Percentiles rank a stretch among this genome's conserved stretches.
Conservation (phyloP, 2,888 invertebrate genomes). For the Celastrina argiolus region DNA sequence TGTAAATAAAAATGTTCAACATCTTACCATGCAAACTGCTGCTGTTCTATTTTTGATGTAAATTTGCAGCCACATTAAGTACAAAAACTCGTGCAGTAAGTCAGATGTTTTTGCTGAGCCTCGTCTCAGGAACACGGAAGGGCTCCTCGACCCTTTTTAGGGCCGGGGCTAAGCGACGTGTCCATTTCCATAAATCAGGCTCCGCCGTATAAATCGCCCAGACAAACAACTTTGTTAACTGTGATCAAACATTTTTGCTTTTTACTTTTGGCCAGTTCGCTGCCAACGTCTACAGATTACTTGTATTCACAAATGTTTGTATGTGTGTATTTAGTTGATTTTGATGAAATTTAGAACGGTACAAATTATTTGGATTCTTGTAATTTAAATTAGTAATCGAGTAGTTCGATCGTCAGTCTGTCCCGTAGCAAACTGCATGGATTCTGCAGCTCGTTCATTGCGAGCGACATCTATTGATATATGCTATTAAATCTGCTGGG, state of each 20-base stretch:
- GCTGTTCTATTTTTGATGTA: neutral
- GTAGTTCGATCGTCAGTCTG: no score
- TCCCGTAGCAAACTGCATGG: no score
- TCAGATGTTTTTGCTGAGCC: constrained; percentile 17
- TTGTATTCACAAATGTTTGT: no score
- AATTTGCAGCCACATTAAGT: neutral
- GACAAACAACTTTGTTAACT: constrained; percentile 36
- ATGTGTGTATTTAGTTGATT: no score
- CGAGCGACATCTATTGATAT: no score
- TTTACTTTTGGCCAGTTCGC: neutral
- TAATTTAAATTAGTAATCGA: no score
- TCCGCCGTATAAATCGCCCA: constrained; percentile 30
- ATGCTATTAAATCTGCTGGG: no score
- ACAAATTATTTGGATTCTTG: no score
- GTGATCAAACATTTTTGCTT: constrained; percentile 24
- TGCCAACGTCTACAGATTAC: no score
- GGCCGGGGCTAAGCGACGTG: constrained; percentile 27
- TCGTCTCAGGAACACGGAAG: constrained; percentile 18
- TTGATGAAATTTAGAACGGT: no score
- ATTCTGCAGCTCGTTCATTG: no score
- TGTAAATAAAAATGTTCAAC: no score
- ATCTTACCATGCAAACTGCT: neutral
- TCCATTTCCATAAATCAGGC: constrained; percentile 37
- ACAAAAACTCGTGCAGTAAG: constrained; percentile 1
- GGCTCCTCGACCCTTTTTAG: constrained; percentile 21